Evolutionary conservation across 2,888 invertebrate species (phyloP).

Genomic region (Polia nebulosa): DNA sequence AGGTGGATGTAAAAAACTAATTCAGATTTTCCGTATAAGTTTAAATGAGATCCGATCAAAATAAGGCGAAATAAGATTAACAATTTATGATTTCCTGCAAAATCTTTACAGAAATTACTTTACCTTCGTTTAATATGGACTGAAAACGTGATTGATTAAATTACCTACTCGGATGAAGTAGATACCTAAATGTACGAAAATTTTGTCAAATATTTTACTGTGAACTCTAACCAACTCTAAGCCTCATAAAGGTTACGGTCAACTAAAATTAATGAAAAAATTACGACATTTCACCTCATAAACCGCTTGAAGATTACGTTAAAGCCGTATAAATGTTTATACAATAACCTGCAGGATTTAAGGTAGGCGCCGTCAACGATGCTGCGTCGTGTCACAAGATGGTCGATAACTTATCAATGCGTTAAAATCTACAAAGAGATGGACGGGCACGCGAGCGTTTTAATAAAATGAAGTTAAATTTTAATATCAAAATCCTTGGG

Average conservation of each 20-base stretch:
- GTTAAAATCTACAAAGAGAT: constrained; percentile 70
- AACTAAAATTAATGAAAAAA: constrained; percentile 32
- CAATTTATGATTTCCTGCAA: constrained; percentile 40
- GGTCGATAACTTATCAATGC: constrained; percentile 70
- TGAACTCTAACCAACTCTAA: background rate
- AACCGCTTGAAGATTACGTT: constrained; percentile 51
- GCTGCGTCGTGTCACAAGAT: constrained; percentile 73
- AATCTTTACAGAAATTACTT: constrained; percentile 16
- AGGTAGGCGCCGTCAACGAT: constrained; percentile 71
- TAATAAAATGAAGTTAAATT: constrained; percentile 59
- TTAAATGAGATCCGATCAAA: constrained; percentile 50
- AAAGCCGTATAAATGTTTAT: constrained; percentile 51
- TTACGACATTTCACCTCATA: constrained; percentile 29
- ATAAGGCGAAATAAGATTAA: constrained; percentile 28
- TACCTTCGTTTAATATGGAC: background rate
- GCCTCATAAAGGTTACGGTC: background rate
- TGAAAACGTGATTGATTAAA: constrained; percentile 20
- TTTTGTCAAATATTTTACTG: background rate
- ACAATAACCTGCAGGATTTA: constrained; percentile 61
- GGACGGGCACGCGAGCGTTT: constrained; percentile 65
- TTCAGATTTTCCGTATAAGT: constrained; percentile 50
- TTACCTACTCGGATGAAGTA: background rate
- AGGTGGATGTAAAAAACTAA: constrained; percentile 61
- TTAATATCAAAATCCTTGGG: constrained; percentile 56
- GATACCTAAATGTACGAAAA: background rate